Conservation (phyloP, 2,888 invertebrate species). For the Nomada hirtipes region DNA sequence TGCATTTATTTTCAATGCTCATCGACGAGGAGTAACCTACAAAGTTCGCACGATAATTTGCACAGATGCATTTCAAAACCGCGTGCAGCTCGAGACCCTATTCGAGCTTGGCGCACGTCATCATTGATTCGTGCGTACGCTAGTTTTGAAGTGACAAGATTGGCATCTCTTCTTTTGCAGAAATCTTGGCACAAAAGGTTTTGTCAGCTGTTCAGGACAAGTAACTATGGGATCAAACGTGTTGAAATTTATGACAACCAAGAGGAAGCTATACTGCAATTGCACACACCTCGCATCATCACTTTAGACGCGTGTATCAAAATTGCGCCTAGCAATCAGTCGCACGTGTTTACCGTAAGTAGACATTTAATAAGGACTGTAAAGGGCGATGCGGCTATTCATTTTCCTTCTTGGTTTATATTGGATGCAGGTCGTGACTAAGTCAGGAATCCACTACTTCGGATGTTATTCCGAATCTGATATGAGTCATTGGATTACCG, state of each 20-base stretch:
- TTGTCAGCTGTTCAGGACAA: slow-evolving; percentile 91
- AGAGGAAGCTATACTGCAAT: slow-evolving; percentile 88
- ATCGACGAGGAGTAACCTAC: slow-evolving; percentile 39
- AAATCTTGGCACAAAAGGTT: slow-evolving; percentile 94
- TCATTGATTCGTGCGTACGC: neutral
- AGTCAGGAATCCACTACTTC: slow-evolving; percentile 87
- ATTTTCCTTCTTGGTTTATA: neutral
- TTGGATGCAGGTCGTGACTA: slow-evolving; percentile 88
- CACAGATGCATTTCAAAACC: slow-evolving; percentile 4
- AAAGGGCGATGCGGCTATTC: neutral
- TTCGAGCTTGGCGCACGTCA: slow-evolving; percentile 2
- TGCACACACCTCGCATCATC: slow-evolving; percentile 89
- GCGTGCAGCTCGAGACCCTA: neutral
- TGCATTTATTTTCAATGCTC: slow-evolving; percentile 22
- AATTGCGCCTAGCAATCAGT: slow-evolving; percentile 86
- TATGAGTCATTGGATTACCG: slow-evolving; percentile 91
- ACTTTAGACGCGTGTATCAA: slow-evolving; percentile 95
- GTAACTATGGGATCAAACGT: slow-evolving; percentile 93
- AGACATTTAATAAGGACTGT: neutral
- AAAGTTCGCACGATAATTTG: slow-evolving; percentile 29
- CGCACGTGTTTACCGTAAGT: slow-evolving; percentile 85
- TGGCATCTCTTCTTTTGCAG: slow-evolving; percentile 85
- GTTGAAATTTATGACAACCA: slow-evolving; percentile 94
- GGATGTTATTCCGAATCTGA: slow-evolving; percentile 89
- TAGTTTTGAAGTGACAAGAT: neutral